Evolutionary conservation across 2,888 invertebrate species (phyloP).

Genomic region (Artemia sp.): DNA sequence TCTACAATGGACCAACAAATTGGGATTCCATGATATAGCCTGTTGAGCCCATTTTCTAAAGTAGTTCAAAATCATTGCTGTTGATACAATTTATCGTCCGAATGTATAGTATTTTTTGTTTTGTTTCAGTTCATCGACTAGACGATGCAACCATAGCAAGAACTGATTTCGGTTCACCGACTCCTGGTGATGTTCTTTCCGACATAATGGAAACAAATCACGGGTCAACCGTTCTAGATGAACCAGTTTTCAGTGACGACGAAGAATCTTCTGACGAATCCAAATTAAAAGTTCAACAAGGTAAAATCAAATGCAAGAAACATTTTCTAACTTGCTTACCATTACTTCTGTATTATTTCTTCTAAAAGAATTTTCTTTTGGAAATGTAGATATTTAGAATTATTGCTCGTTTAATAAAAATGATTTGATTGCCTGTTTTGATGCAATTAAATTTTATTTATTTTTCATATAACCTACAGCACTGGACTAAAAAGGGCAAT

Average conservation of each 20-base stretch:
- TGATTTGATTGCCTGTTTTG: too few species aligned
- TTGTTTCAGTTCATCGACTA: neutral
- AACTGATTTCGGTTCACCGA: neutral
- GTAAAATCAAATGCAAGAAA: neutral
- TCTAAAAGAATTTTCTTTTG: slow-evolving; percentile 13
- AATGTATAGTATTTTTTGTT: too few species aligned
- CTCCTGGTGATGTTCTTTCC: neutral
- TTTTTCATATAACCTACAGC: too few species aligned
- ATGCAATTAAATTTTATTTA: too few species aligned
- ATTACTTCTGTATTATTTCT: slow-evolving; percentile 20
- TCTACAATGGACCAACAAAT: too few species aligned
- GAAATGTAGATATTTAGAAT: too few species aligned
- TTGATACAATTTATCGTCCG: too few species aligned
- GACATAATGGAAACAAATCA: slow-evolving; percentile 18
- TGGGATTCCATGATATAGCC: too few species aligned
- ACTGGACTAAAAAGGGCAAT: too few species aligned
- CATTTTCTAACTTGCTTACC: slow-evolving; percentile 16
- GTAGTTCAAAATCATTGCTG: neutral
- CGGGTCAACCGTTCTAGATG: slow-evolving; percentile 15
- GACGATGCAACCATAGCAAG: neutral
- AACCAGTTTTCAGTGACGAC: slow-evolving; percentile 21
- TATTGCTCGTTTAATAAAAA: too few species aligned
- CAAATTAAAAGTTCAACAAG: too few species aligned
- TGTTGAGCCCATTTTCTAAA: too few species aligned
- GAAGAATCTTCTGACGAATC: slow-evolving; percentile 19